These are phyloP conservation scores for Bryconaethiops microstoma DNA, from an alignment of 2,797 vertebrate genomes.

Conservation along the genomic window DNA sequence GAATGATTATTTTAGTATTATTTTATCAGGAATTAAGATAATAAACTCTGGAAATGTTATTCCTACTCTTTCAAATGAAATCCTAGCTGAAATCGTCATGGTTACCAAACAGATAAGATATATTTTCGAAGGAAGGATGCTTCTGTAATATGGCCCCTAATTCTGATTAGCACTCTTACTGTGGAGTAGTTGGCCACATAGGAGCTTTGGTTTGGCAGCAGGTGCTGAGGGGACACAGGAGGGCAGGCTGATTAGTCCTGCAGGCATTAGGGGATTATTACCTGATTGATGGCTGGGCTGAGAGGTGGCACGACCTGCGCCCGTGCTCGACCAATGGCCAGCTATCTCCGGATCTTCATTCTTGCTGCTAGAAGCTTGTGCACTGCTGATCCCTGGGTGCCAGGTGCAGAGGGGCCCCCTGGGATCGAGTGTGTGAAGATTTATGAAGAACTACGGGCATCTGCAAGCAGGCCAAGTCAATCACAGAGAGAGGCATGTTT, in stretches of 20 bases:
- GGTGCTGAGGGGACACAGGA: background rate
- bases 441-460: slow-evolving; percentile 59
- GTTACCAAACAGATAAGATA: background rate
- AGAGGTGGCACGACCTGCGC: slow-evolving; percentile 35
- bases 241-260: slow-evolving; percentile 46
- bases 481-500: slow-evolving; percentile 35
- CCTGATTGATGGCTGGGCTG: slow-evolving; percentile 53
- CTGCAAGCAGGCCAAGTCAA: slow-evolving; percentile 47
- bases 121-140: no score
- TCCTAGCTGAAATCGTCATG: background rate
- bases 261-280: slow-evolving; percentile 56
- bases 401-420: slow-evolving; percentile 52
- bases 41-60: background rate
- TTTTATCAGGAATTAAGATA: background rate
- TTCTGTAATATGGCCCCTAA: background rate
- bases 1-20: no score
- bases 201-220: slow-evolving; percentile 15
- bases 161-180: background rate
- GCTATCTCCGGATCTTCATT: slow-evolving; percentile 29
- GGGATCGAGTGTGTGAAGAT: slow-evolving; percentile 50
- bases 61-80: background rate
- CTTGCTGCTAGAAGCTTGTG: slow-evolving; percentile 46
- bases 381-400: slow-evolving; percentile 54
- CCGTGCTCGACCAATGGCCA: slow-evolving; percentile 29
- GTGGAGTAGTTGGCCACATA: background rate